Conservation (phyloP, 1,140 invertebrate genomes). For the Caerostris extrusa region DNA sequence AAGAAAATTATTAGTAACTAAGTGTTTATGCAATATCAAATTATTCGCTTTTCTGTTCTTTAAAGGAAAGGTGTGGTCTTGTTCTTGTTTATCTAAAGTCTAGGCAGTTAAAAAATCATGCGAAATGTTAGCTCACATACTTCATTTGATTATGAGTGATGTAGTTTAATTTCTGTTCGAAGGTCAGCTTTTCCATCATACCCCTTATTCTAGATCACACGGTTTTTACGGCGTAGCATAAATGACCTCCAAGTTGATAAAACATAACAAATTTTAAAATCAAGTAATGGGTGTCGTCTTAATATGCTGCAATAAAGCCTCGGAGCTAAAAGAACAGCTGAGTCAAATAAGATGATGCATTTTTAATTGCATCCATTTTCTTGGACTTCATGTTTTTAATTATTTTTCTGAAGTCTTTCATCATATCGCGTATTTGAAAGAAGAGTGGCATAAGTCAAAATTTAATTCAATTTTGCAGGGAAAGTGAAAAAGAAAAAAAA, state of each 20-base stretch:
- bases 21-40: neutral
- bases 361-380: slow-evolving; percentile 1
- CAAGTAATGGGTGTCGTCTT: neutral
- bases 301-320: neutral
- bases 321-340: neutral
- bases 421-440: no score
- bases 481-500: no score
- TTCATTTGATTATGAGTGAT: neutral
- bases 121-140: neutral
- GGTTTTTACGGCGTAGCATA: neutral
- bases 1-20: neutral
- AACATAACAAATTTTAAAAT: neutral
- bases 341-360: neutral
- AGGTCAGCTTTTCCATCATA: neutral
- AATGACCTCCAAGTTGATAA: neutral
- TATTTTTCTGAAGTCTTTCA: neutral
- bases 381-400: neutral
- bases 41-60: neutral
- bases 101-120: neutral
- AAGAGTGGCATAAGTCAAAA: no score
- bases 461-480: no score
- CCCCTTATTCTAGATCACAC: neutral
- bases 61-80: neutral
- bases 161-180: neutral
- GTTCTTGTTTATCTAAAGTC: neutral